phyloP scores from a whole-genome alignment of 2,888 invertebrate species.

The Lissocephala sabroskyi region DNA sequence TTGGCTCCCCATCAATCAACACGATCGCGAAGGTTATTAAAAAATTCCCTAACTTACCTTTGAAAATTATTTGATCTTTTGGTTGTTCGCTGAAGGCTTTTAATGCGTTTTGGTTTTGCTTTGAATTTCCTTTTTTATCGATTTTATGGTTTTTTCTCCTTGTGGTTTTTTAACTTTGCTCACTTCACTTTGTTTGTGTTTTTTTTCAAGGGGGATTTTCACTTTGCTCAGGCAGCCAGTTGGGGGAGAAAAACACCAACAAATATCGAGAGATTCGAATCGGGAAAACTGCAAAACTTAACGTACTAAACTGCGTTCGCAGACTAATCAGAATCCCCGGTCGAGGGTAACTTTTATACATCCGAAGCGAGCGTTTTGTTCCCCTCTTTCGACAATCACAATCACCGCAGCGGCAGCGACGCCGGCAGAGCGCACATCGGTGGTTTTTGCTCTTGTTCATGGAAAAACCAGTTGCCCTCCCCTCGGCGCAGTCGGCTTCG shows the following conservation, averaged over 20 bases:
- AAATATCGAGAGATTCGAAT: too few species aligned
- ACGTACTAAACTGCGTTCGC: constrained; percentile 59
- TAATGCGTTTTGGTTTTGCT: too few species aligned
- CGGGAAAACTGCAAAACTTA: constrained; percentile 33
- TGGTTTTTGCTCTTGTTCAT: constrained; percentile 34
- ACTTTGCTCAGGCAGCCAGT: constrained; percentile 34
- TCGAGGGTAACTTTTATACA: constrained; percentile 66
- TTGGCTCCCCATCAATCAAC: too few species aligned
- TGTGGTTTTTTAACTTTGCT: too few species aligned
- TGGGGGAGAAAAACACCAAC: too few species aligned
- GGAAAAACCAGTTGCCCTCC: constrained; percentile 55
- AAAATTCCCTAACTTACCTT: too few species aligned
- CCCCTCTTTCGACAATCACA: constrained; percentile 6
- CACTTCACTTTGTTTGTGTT: constrained; percentile 34
- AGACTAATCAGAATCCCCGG: constrained; percentile 69
- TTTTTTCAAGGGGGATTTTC: constrained; percentile 4
- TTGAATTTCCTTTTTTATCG: too few species aligned
- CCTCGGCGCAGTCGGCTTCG: too few species aligned
- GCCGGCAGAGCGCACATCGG: constrained; percentile 11
- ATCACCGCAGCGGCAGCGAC: constrained; percentile 17
- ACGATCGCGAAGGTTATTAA: too few species aligned
- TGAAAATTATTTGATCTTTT: too few species aligned
- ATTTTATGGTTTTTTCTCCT: too few species aligned
- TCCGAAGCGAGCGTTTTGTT: constrained; percentile 33
- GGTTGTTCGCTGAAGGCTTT: too few species aligned